Evolutionary conservation across 2,888 invertebrate species (phyloP).

Genomic region (Stictocephala bisonia): DNA sequence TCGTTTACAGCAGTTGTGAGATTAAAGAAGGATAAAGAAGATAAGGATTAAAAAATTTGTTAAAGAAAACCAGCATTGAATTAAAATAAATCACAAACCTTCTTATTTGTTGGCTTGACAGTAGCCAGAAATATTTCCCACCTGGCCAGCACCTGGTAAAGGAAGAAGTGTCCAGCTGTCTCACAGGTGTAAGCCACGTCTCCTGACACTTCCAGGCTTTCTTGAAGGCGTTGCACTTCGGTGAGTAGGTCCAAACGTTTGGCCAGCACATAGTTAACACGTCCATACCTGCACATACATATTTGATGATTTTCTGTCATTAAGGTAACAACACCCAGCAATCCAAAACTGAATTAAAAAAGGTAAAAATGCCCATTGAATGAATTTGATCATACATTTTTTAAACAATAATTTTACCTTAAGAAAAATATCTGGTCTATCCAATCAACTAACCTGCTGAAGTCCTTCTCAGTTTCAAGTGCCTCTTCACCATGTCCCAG

Average conservation of each 20-base stretch:
- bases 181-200: constrained; percentile 98
- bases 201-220: constrained; percentile 84
- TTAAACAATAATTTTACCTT: neutral
- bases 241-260: constrained; percentile 90
- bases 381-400: no score
- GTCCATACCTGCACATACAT: constrained; percentile 78
- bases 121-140: constrained; percentile 89
- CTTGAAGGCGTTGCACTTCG: constrained; percentile 89
- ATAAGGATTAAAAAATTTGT: no score
- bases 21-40: no score
- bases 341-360: no score
- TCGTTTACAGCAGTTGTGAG: no score
- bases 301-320: constrained; percentile 44
- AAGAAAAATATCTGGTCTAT: neutral
- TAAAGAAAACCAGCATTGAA: no score
- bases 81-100: constrained; percentile 61
- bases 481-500: constrained; percentile 99
- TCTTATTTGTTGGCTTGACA: constrained; percentile 68
- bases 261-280: constrained; percentile 97
- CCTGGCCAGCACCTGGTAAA: constrained; percentile 90
- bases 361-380: no score
- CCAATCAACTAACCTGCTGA: constrained; percentile 85
- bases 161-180: constrained; percentile 97
- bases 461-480: constrained; percentile 98
- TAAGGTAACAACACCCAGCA: no score